phyloP scores from a whole-genome alignment of 2,113 vertebrate species.

The Enhydra lutris region DNA sequence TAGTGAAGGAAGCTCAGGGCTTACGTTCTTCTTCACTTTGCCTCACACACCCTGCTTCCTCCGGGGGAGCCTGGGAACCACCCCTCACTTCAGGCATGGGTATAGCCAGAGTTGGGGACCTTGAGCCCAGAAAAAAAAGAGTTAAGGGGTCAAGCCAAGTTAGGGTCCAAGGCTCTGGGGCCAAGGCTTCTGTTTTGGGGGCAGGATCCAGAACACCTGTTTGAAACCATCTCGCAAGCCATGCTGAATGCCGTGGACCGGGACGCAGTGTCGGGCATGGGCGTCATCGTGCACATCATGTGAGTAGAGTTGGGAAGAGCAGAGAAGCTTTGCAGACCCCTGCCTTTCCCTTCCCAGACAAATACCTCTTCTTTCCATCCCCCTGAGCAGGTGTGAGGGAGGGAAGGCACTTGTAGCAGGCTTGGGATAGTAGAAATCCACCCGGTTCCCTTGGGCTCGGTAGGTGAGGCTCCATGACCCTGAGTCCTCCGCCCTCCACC shows the following conservation, averaged over 20 bases:
- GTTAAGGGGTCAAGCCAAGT: neutral
- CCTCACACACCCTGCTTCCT: neutral
- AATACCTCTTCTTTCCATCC: neutral
- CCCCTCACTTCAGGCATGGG: neutral
- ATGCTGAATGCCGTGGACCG: slow-evolving; percentile 97
- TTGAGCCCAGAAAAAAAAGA: neutral
- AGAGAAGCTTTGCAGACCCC: neutral
- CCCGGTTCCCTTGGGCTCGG: neutral
- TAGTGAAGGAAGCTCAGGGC: neutral
- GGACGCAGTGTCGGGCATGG: slow-evolving; percentile 96
- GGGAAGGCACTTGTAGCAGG: neutral
- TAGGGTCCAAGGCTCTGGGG: neutral
- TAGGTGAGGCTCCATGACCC: neutral
- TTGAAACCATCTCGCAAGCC: slow-evolving; percentile 97
- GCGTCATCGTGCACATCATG: slow-evolving; percentile 94
- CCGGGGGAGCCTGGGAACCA: neutral
- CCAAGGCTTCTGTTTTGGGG: neutral
- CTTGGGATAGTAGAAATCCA: neutral
- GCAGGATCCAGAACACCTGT: slow-evolving; percentile 95
- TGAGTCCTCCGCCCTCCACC: rapidly evolving
- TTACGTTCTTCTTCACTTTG: neutral
- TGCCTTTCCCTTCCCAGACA: neutral
- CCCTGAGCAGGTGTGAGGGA: neutral
- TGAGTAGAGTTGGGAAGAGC: slow-evolving; percentile 81
- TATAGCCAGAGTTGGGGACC: neutral